Evolutionary conservation across 2,888 invertebrate genomes (phyloP).

Genomic region (Eledona agricola): DNA sequence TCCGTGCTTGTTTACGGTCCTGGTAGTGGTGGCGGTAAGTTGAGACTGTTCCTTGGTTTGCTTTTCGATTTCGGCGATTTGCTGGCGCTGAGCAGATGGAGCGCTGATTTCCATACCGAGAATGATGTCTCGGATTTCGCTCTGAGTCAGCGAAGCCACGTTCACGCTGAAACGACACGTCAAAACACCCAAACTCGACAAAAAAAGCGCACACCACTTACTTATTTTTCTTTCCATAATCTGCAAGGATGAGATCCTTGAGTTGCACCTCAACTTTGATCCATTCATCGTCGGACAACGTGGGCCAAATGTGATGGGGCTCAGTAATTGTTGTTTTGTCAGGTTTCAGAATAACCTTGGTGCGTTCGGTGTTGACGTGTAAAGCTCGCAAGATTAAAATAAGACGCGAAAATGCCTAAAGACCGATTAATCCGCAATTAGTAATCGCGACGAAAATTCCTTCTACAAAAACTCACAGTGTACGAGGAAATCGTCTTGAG

Average conservation of each 20-base stretch:
- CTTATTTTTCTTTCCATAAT: constrained; percentile 99
- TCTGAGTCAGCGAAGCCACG: constrained; percentile 98
- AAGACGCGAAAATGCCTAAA: constrained; percentile 91
- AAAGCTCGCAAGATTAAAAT: constrained; percentile 96
- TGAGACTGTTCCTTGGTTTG: constrained; percentile 99
- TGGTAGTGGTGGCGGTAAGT: constrained; percentile 96
- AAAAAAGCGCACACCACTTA: constrained; percentile 58
- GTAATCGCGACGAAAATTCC: not conserved
- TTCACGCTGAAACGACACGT: constrained; percentile 74
- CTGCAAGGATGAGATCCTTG: constrained; percentile 97
- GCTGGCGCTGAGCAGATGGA: constrained; percentile 97
- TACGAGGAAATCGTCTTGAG: constrained; percentile 99
- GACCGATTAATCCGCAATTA: constrained; percentile 25
- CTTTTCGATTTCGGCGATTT: constrained; percentile 99
- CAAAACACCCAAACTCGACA: constrained; percentile 49
- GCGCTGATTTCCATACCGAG: constrained; percentile 99
- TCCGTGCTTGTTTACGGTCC: constrained; percentile 95
- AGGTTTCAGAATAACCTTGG: constrained; percentile 97
- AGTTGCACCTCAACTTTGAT: constrained; percentile 98
- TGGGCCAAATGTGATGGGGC: constrained; percentile 99
- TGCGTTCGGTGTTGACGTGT: constrained; percentile 98
- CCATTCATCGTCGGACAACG: constrained; percentile 98
- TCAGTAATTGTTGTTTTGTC: constrained; percentile 99
- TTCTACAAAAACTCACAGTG: constrained; percentile 71
- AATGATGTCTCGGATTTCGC: constrained; percentile 98